phyloP scores from a whole-genome alignment of 92 coral and sea anemone genomes.

The Montipora capitata region DNA sequence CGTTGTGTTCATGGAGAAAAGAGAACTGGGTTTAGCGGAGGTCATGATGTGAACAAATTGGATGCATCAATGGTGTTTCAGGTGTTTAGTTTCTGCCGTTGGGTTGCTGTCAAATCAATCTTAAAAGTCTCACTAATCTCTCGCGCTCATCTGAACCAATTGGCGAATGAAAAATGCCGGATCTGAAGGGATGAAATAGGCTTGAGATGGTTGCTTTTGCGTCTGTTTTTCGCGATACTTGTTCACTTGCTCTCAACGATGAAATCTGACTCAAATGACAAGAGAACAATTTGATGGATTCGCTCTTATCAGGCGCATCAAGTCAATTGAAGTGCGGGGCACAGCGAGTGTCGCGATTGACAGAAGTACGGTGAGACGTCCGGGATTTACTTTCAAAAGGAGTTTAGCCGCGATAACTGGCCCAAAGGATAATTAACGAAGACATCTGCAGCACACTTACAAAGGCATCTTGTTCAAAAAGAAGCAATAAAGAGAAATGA shows the following conservation, averaged over 20 bases:
- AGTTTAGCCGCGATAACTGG: conserved; percentile 51
- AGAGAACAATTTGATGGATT: conserved; percentile 29
- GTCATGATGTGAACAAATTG: conserved; percentile 36
- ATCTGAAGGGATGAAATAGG: conserved; percentile 12
- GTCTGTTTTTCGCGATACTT: conserved; percentile 73
- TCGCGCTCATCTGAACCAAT: conserved; percentile 37
- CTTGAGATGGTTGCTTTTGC: conserved; percentile 19
- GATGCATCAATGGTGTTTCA: conserved; percentile 15
- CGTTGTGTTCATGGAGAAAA: conserved; percentile 1
- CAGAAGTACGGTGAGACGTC: conserved; percentile 39
- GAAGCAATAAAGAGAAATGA: conserved; percentile 28
- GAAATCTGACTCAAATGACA: conserved; percentile 36
- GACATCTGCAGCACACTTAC: conserved; percentile 29
- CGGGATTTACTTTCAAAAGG: conserved; percentile 47
- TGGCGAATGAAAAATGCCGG: conserved; percentile 5
- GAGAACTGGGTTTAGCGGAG: conserved; percentile 35
- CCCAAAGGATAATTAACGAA: conserved; percentile 21
- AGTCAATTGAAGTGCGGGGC: conserved; percentile 58
- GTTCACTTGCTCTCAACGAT: conserved; percentile 47
- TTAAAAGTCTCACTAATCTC: conserved; percentile 40
- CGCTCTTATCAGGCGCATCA: conserved; percentile 50
- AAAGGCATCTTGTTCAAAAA: conserved; percentile 22
- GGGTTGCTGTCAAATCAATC: conserved; percentile 45
- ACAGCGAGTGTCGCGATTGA: conserved; percentile 48
- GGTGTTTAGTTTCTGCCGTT: conserved; percentile 20